phyloP scores from a whole-genome alignment of 2,888 invertebrate species.

The Campoplex capitator region DNA sequence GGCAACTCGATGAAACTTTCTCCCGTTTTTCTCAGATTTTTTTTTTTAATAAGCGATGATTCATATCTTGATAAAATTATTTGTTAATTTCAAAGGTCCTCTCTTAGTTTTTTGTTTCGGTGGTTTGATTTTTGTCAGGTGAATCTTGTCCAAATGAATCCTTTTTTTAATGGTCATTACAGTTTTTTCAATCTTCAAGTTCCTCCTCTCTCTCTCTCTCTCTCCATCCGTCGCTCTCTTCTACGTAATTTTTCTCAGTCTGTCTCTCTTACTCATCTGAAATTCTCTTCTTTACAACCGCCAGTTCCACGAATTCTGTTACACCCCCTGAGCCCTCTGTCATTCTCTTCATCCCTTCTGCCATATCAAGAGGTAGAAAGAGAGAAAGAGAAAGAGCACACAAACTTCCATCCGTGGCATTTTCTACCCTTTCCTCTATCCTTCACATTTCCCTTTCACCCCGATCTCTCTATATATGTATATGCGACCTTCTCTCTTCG shows the following conservation, averaged over 20 bases:
- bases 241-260: conserved; percentile 9
- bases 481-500: conserved; percentile 46
- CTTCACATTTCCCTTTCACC: conserved; percentile 49
- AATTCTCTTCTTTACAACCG: conserved; percentile 33
- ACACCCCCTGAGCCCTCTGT: conserved; percentile 11
- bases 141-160: not conserved
- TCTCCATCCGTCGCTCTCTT: not conserved
- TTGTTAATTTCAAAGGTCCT: not conserved
- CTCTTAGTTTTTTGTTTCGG: not conserved
- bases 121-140: not conserved
- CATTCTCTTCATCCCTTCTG: conserved; percentile 18
- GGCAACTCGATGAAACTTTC: conserved; percentile 17
- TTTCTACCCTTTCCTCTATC: conserved; percentile 49
- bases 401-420: conserved; percentile 47
- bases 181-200: not conserved
- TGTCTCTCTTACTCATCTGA: conserved; percentile 19
- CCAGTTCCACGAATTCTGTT: conserved; percentile 36
- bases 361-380: conserved; percentile 13
- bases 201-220: not conserved
- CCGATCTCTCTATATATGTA: conserved; percentile 38
- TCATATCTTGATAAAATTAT: not conserved
- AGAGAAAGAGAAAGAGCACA: conserved; percentile 31
- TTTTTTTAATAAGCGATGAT: not conserved
- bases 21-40: not conserved
- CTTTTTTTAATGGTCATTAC: not conserved